phyloP scores from a whole-genome alignment of 2,113 vertebrate genomes.

The Thamnophis sirtalis region DNA sequence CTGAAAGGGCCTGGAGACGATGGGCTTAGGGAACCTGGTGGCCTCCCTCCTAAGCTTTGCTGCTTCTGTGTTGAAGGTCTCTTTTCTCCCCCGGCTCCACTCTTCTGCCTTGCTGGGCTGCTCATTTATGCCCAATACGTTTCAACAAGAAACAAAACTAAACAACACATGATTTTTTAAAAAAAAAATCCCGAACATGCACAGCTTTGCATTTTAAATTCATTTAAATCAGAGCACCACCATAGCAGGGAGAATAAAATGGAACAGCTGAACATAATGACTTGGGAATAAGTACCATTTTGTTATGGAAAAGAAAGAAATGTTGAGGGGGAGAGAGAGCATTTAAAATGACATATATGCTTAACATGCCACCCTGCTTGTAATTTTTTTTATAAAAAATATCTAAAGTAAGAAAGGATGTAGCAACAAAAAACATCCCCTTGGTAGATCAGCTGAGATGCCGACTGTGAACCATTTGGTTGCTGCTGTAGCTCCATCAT shows the following conservation, averaged over 20 bases:
- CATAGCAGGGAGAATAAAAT: background rate
- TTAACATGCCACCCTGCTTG: background rate
- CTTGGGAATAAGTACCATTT: background rate
- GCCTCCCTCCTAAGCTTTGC: background rate
- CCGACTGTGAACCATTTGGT: background rate
- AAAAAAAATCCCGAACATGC: background rate
- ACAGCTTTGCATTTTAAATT: background rate
- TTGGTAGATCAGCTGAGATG: background rate
- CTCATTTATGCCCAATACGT: background rate
- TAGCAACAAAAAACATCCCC: background rate
- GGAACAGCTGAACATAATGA: background rate
- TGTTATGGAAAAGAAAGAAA: background rate
- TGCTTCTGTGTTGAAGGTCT: background rate
- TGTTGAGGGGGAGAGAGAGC: background rate
- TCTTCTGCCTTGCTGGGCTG: background rate
- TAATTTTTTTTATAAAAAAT: background rate
- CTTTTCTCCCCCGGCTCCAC: background rate
- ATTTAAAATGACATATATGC: background rate
- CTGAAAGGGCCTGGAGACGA: background rate
- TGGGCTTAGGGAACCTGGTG: background rate
- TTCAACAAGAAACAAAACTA: background rate
- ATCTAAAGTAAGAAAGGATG: background rate
- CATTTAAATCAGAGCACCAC: background rate
- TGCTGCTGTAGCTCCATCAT: background rate
- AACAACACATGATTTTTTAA: background rate